These are phyloP conservation scores for Microctenopoma stevenorrisi DNA, from an alignment of 2,797 vertebrate species.

Conservation along the genomic window DNA sequence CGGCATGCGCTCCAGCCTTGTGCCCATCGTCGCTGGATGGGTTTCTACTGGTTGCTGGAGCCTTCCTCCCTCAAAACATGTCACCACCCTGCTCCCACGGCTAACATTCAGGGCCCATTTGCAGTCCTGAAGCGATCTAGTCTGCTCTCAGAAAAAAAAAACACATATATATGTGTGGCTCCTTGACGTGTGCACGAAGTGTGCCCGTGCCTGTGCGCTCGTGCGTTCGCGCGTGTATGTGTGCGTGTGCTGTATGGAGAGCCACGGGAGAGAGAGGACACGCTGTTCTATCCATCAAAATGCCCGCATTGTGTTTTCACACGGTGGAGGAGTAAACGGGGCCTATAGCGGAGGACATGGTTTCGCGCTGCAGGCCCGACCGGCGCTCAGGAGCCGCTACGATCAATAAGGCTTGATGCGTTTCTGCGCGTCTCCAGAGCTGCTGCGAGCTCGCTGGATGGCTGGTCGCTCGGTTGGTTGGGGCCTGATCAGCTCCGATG, in stretches of 20 bases:
- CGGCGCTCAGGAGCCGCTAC: conserved; percentile 53
- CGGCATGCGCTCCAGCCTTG: conserved; percentile 60
- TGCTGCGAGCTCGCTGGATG: conserved; percentile 29
- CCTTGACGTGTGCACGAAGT: conserved; percentile 61
- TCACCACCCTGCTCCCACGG: conserved; percentile 74
- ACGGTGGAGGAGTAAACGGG: conserved; percentile 66
- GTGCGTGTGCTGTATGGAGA: conserved; percentile 38
- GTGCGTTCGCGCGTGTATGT: conserved; percentile 36
- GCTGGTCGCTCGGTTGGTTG: not conserved
- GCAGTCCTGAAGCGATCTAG: conserved; percentile 50
- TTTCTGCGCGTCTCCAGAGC: conserved; percentile 58
- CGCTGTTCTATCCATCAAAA: conserved; percentile 82
- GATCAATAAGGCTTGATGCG: conserved; percentile 69
- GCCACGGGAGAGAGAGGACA: conserved; percentile 74
- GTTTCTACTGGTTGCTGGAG: conserved; percentile 50
- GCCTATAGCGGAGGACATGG: conserved; percentile 66
- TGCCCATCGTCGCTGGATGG: conserved; percentile 55
- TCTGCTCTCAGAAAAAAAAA: conserved; percentile 37
- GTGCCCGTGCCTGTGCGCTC: conserved; percentile 44
- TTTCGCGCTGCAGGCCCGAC: conserved; percentile 60
- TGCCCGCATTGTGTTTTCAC: conserved; percentile 84
- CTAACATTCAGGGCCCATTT: conserved; percentile 60
- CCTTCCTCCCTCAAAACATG: conserved; percentile 61
- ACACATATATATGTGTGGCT: conserved; percentile 28
- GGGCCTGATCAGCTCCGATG: conserved; percentile 50